Conservation (phyloP, 2,888 invertebrate genomes). For the Pollenia griseotomentosa region DNA sequence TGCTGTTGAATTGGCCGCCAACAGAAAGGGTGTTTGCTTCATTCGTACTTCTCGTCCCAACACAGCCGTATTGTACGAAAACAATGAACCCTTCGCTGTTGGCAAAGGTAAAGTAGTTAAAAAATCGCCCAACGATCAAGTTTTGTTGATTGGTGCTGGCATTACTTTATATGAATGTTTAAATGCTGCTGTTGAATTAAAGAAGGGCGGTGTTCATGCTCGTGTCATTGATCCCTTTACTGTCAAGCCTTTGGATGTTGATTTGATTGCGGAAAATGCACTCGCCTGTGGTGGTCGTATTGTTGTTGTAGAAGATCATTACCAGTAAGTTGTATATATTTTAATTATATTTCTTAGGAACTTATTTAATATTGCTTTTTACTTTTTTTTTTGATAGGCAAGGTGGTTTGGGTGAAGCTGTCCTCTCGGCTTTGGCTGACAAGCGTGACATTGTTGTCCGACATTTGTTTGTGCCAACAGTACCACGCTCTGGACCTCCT, state of each 20-base stretch:
- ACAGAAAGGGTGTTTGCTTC: slow-evolving; percentile 97
- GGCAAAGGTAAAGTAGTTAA: slow-evolving; percentile 93
- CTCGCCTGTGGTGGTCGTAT: slow-evolving; percentile 91
- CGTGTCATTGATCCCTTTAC: slow-evolving; percentile 98
- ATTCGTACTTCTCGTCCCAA: slow-evolving; percentile 97
- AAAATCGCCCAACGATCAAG: slow-evolving; percentile 90
- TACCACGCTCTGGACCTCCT: slow-evolving; percentile 97
- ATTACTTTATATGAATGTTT: slow-evolving; percentile 96
- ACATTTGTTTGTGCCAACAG: slow-evolving; percentile 91
- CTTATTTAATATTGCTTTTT: slow-evolving; percentile 27
- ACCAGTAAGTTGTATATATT: slow-evolving; percentile 88
- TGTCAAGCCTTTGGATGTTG: slow-evolving; percentile 96
- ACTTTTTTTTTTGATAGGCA: slow-evolving; percentile 76
- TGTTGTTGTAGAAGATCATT: slow-evolving; percentile 98
- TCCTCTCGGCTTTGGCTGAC: slow-evolving; percentile 91
- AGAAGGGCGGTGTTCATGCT: slow-evolving; percentile 88
- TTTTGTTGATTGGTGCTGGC: slow-evolving; percentile 95
- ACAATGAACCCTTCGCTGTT: slow-evolving; percentile 91
- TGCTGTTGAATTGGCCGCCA: slow-evolving; percentile 97
- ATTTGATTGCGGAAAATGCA: slow-evolving; percentile 90
- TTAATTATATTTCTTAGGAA: background rate
- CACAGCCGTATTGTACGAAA: slow-evolving; percentile 93
- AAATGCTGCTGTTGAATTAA: slow-evolving; percentile 91
- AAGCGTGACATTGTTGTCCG: slow-evolving; percentile 89
- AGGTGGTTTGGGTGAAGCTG: slow-evolving; percentile 98